Percentiles rank a stretch among this genome's conserved stretches.
These are phyloP conservation scores for Echeneis naucrates DNA, from an alignment of 2,797 vertebrate species.

Conservation along the genomic window DNA sequence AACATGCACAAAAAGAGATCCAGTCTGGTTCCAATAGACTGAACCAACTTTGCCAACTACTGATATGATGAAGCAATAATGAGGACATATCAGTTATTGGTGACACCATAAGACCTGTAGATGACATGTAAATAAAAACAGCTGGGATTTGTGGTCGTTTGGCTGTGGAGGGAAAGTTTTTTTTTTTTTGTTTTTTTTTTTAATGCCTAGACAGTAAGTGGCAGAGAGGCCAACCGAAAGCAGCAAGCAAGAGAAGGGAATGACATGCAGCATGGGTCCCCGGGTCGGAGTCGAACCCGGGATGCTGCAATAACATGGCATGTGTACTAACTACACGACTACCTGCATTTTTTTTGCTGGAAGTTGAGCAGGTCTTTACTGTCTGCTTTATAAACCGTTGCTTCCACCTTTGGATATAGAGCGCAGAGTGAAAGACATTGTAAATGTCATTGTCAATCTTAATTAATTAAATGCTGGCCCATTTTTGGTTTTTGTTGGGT, in stretches of 20 bases:
- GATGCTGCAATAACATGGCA: no score
- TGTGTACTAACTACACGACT: no score
- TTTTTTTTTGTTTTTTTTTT: no score
- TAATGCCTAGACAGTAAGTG: no score
- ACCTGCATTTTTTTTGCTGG: no score
- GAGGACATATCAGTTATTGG: constrained; percentile 7
- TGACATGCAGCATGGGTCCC: no score
- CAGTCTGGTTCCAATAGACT: constrained; percentile 31
- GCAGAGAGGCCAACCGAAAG: no score
- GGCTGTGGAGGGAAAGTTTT: background rate
- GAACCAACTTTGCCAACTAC: constrained; percentile 17
- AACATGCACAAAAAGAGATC: constrained; percentile 38
- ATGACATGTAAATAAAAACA: constrained; percentile 35
- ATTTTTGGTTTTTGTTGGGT: background rate
- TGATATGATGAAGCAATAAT: constrained; percentile 28
- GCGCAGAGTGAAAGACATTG: constrained; percentile 1
- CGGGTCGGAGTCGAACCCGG: no score
- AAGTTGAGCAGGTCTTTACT: background rate
- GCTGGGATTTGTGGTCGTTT: background rate
- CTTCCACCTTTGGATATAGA: background rate
- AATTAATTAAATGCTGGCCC: background rate
- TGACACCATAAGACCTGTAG: constrained; percentile 14
- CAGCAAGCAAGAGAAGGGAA: no score
- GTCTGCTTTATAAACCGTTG: background rate
- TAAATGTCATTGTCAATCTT: background rate